Conservation (phyloP, 2,113 vertebrate species). For the Gymnarchus niloticus region DNA sequence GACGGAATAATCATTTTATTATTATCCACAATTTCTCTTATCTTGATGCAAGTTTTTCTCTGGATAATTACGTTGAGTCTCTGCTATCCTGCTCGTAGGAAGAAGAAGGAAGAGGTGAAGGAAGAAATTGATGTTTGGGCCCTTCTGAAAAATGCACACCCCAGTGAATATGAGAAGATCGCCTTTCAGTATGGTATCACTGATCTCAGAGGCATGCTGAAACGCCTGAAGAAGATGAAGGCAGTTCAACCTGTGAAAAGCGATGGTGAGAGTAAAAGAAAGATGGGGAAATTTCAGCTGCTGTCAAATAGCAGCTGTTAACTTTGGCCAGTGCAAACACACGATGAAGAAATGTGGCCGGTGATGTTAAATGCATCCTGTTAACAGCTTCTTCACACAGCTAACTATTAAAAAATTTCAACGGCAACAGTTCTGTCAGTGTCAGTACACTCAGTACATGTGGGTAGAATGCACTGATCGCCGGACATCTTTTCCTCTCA, state of each 20-base stretch:
- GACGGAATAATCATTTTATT: neutral
- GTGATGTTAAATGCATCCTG: too few species aligned
- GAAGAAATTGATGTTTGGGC: constrained; percentile 75
- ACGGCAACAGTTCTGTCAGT: neutral
- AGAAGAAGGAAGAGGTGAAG: constrained; percentile 59
- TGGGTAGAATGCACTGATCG: neutral
- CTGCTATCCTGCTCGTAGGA: constrained; percentile 51
- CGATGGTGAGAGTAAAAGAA: constrained; percentile 60
- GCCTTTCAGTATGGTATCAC: constrained; percentile 88
- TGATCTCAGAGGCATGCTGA: constrained; percentile 87
- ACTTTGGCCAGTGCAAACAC: neutral
- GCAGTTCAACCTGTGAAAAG: constrained; percentile 67
- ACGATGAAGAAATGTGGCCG: neutral
- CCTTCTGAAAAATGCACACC: constrained; percentile 80
- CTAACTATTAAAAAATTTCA: neutral
- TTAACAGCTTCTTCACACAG: neutral
- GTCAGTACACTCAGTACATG: too few species aligned
- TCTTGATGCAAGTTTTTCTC: neutral
- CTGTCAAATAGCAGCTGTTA: neutral
- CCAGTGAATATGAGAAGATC: constrained; percentile 85
- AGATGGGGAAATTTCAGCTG: too few species aligned
- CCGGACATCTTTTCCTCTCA: constrained; percentile 33
- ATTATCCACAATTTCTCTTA: neutral
- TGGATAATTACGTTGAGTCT: neutral
- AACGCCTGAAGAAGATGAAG: constrained; percentile 81